Percentiles rank a stretch among this genome's conserved stretches.
These are phyloP conservation scores for Ascidia mentula DNA, from an alignment of 23 tunicate genomes.

Conservation along the genomic window DNA sequence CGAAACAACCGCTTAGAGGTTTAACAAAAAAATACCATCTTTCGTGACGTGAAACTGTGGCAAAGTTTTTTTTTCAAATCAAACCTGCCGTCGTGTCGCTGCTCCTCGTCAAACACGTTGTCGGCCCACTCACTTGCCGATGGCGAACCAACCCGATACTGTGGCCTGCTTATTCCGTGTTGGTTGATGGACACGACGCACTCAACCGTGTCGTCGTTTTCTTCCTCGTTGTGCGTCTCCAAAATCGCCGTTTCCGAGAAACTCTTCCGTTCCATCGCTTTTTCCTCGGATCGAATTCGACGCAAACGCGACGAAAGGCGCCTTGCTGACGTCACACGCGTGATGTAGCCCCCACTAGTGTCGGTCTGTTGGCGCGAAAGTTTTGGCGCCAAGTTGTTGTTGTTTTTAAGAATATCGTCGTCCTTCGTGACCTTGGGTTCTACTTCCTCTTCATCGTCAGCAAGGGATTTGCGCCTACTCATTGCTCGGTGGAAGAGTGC, in stretches of 20 bases:
- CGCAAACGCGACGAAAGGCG: background rate
- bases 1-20: too few relatives aligned
- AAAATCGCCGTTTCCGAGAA: background rate
- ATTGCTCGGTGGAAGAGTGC: slow-evolving; percentile 54
- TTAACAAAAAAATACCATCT: too few relatives aligned
- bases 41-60: too few relatives aligned
- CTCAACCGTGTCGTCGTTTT: background rate
- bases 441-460: slow-evolving; percentile 1
- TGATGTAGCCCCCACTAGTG: background rate
- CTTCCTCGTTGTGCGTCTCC: background rate
- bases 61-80: too few relatives aligned
- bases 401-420: background rate
- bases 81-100: too few relatives aligned
- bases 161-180: slow-evolving; percentile 21
- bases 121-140: background rate
- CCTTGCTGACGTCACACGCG: background rate
- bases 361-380: background rate
- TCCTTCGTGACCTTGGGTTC: slow-evolving; percentile 11
- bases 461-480: slow-evolving; percentile 62
- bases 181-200: slow-evolving; percentile 8
- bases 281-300: background rate
- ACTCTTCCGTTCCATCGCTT: background rate
- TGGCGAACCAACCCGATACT: background rate
- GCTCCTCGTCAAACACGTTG: background rate
- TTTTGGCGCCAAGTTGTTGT: slow-evolving; percentile 1